A percentile compares a stretch with the other conserved stretches of the same genome.
Conservation (phyloP, 2,888 invertebrate species). For the Hyposoter didymator region DNA sequence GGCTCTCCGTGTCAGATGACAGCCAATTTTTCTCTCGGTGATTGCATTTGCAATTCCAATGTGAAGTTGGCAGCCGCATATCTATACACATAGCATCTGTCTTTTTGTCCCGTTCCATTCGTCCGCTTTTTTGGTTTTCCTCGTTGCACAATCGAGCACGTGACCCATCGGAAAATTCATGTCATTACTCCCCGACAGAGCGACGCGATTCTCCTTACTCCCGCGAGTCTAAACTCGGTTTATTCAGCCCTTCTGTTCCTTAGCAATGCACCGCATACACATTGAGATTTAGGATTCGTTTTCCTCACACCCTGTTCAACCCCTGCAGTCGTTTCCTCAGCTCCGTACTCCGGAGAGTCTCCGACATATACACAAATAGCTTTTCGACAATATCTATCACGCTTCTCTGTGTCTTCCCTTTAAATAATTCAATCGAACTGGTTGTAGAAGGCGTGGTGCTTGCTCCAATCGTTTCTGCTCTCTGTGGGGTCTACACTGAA, state of each 20-base stretch:
- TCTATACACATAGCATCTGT: neutral
- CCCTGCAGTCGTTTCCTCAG: conserved; percentile 34
- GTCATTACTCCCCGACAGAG: neutral
- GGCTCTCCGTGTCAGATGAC: conserved; percentile 80
- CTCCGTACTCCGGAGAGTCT: conserved; percentile 22
- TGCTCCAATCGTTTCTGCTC: conserved; percentile 30
- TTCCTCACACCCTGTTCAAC: conserved; percentile 53
- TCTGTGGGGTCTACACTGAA: neutral
- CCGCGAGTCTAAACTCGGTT: neutral
- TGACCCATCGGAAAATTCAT: conserved; percentile 41
- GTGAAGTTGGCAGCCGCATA: conserved; percentile 67
- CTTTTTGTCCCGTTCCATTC: conserved; percentile 35
- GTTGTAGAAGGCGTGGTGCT: conserved; percentile 59
- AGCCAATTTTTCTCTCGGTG: conserved; percentile 83
- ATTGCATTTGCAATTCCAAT: conserved; percentile 84
- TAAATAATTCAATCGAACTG: conserved; percentile 69
- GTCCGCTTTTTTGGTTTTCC: conserved; percentile 44
- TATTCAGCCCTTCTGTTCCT: neutral
- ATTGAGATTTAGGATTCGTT: conserved; percentile 56
- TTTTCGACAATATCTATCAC: conserved; percentile 32
- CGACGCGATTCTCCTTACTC: neutral
- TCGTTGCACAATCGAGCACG: conserved; percentile 41
- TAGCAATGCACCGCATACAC: conserved; percentile 11
- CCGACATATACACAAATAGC: neutral
- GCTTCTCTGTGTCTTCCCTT: conserved; percentile 57